A percentile compares a stretch with the other conserved stretches of the same genome.
These are phyloP conservation scores for Amorpha juglandis DNA, from an alignment of 2,888 invertebrate genomes.

Conservation along the genomic window DNA sequence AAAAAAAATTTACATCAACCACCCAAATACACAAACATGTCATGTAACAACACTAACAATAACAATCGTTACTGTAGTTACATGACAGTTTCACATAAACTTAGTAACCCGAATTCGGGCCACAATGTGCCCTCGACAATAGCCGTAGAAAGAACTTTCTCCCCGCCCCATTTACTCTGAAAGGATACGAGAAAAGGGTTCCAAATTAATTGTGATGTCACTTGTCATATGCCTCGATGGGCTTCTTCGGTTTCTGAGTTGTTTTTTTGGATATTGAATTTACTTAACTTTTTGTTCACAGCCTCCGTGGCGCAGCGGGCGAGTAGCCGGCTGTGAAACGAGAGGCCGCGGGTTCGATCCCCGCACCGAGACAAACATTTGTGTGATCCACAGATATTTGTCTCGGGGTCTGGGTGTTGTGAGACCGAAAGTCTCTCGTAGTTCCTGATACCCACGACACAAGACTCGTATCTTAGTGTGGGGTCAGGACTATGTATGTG, in stretches of 20 bases:
- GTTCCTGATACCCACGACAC: no score
- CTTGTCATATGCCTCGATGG: constrained; percentile 54
- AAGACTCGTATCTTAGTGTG: no score
- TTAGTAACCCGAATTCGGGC: neutral
- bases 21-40: neutral
- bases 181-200: constrained; percentile 65
- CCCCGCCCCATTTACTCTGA: constrained; percentile 63
- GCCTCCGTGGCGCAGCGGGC: no score
- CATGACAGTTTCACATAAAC: constrained; percentile 1
- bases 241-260: constrained; percentile 34
- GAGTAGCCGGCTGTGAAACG: no score
- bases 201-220: constrained; percentile 67
- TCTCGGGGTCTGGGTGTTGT: no score
- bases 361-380: no score
- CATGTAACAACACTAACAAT: neutral
- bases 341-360: no score
- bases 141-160: constrained; percentile 52
- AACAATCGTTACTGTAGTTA: neutral
- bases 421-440: no score
- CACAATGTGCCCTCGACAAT: neutral
- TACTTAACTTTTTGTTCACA: neutral
- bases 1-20: no score
- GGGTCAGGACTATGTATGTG: no score
- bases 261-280: neutral
- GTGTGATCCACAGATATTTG: no score